These are phyloP conservation scores for Cirrhinus mrigala DNA, from an alignment of 2,797 vertebrate genomes.

Conservation along the genomic window DNA sequence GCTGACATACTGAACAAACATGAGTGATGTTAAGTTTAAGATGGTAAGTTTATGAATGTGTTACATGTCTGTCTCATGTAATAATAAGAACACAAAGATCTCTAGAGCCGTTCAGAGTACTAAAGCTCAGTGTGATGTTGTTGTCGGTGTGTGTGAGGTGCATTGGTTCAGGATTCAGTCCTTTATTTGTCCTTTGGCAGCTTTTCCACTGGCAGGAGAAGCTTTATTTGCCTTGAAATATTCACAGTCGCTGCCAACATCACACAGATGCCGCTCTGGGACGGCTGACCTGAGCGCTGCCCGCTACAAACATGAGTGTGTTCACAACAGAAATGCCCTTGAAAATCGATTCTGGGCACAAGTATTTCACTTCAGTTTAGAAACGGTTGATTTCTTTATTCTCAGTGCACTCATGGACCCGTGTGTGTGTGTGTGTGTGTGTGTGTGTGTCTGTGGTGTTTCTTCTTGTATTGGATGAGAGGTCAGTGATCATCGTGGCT, in stretches of 20 bases:
- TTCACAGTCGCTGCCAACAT: constrained; percentile 26
- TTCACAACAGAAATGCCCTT: background rate
- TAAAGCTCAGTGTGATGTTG: too few species aligned
- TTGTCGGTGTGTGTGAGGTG: background rate
- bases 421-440: too few species aligned
- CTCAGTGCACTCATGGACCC: background rate
- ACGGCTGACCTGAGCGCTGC: background rate
- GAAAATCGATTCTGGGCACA: background rate
- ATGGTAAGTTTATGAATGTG: background rate
- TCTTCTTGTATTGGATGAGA: background rate
- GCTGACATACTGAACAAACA: background rate
- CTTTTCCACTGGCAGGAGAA: constrained; percentile 38
- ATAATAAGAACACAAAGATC: background rate
- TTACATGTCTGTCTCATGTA: background rate
- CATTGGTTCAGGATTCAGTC: constrained; percentile 36
- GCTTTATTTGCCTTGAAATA: constrained; percentile 32
- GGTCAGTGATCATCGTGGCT: background rate
- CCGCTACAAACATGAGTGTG: background rate
- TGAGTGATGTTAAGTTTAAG: background rate
- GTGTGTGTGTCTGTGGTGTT: background rate
- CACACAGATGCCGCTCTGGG: background rate
- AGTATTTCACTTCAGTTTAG: background rate
- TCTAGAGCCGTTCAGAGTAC: too few species aligned
- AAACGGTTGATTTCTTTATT: background rate
- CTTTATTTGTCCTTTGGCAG: constrained; percentile 60